A percentile compares a stretch with the other conserved stretches of the same genome.
These are phyloP conservation scores for Dasypus novemcinctus DNA, from an alignment of 2,113 vertebrate genomes.

Conservation along the genomic window DNA sequence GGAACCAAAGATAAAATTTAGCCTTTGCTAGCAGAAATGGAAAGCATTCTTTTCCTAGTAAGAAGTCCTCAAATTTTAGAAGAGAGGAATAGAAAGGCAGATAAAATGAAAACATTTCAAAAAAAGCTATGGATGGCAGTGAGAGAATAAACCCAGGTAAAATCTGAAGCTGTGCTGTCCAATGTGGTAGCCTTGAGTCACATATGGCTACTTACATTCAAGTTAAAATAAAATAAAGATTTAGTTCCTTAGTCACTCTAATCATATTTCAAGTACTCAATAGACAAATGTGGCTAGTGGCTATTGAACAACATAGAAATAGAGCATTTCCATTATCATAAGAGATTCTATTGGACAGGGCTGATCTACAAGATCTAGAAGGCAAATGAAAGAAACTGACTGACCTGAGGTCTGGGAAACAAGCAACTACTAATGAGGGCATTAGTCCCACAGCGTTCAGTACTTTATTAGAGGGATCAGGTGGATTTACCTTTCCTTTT, in stretches of 20 bases:
- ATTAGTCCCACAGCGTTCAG: not conserved
- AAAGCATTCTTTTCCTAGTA: slow-evolving; percentile 40
- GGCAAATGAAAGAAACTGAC: not conserved
- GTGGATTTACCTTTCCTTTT: slow-evolving; percentile 90
- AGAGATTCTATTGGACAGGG: not conserved
- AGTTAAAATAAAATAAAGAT: slow-evolving; percentile 9
- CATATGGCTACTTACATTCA: not conserved
- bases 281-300: not conserved
- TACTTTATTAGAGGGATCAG: not conserved
- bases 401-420: not conserved
- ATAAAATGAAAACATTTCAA: not conserved
- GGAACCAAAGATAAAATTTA: not conserved
- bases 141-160: slow-evolving; percentile 22
- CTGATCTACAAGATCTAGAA: not conserved
- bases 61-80: slow-evolving; percentile 31
- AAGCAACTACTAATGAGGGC: not conserved
- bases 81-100: not conserved
- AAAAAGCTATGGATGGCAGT: not conserved
- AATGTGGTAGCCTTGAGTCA: not conserved
- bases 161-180: not conserved
- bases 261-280: not conserved
- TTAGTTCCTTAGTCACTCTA: not conserved
- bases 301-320: not conserved
- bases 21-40: slow-evolving; percentile 31
- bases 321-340: not conserved